These are phyloP conservation scores for Sebastes itinus DNA, from an alignment of 2,797 vertebrate species.

Conservation along the genomic window DNA sequence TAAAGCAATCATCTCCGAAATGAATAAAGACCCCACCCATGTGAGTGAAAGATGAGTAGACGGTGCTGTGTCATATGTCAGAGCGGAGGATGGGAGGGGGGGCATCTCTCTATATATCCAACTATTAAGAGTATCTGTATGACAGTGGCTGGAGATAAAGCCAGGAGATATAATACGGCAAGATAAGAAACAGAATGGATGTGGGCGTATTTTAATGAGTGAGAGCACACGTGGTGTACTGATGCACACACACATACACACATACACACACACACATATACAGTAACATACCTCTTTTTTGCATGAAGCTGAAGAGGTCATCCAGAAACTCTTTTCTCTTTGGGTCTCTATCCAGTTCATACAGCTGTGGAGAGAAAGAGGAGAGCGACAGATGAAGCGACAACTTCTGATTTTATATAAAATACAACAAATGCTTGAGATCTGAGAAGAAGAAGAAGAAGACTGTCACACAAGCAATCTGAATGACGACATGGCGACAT, in stretches of 20 bases:
- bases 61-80: constrained; percentile 63
- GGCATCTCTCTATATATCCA: constrained; percentile 22
- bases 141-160: constrained; percentile 17
- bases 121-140: constrained; percentile 34
- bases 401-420: background rate
- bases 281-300: constrained; percentile 89
- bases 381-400: background rate
- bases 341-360: constrained; percentile 94
- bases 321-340: constrained; percentile 98
- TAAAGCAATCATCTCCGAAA: constrained; percentile 74
- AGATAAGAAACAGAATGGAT: constrained; percentile 19
- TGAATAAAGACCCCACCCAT: constrained; percentile 74
- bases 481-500: background rate
- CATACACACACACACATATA: background rate
- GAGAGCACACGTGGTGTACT: background rate
- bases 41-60: constrained; percentile 75
- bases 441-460: background rate
- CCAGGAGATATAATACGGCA: background rate
- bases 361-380: constrained; percentile 82
- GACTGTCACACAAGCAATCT: background rate
- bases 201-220: background rate
- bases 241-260: background rate
- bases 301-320: constrained; percentile 98
- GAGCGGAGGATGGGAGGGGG: constrained; percentile 6
- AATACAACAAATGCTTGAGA: background rate